A percentile compares a stretch with the other conserved stretches of the same genome.
Evolutionary conservation across 2,888 invertebrate species (phyloP).

Genomic region (Lucinisca nassula): DNA sequence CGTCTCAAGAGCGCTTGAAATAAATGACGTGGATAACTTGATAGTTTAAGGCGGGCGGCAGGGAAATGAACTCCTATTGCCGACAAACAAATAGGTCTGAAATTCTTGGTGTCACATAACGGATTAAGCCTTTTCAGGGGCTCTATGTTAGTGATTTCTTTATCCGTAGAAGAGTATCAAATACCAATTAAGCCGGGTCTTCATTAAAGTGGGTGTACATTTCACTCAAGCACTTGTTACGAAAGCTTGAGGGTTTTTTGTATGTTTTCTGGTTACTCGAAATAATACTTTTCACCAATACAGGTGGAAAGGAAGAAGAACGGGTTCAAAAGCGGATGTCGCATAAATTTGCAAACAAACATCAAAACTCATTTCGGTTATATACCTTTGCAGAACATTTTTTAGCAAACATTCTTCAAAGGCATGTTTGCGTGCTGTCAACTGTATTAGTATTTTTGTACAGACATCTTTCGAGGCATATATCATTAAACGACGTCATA

Average conservation of each 20-base stretch:
- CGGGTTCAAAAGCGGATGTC: too few species aligned
- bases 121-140: background rate
- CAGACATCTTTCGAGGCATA: too few species aligned
- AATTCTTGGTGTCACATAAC: slow-evolving; percentile 12
- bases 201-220: slow-evolving; percentile 4
- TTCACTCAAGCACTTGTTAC: slow-evolving; percentile 1
- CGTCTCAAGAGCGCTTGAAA: too few species aligned
- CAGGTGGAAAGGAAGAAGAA: background rate
- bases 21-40: too few species aligned
- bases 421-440: too few species aligned
- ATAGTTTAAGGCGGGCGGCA: background rate
- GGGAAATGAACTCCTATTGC: background rate
- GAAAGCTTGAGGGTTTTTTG: background rate
- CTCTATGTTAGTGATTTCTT: background rate
- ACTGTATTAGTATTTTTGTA: too few species aligned
- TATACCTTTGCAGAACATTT: too few species aligned
- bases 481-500: too few species aligned
- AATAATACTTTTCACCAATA: background rate
- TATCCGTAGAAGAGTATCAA: background rate
- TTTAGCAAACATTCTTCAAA: too few species aligned
- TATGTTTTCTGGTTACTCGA: background rate
- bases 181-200: slow-evolving; percentile 3
- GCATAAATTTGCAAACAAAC: too few species aligned
- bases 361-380: too few species aligned
- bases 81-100: background rate